A percentile compares a stretch with the other conserved stretches of the same genome.
These are phyloP conservation scores for Empis stercorea DNA, from an alignment of 2,888 invertebrate genomes.

Conservation along the genomic window DNA sequence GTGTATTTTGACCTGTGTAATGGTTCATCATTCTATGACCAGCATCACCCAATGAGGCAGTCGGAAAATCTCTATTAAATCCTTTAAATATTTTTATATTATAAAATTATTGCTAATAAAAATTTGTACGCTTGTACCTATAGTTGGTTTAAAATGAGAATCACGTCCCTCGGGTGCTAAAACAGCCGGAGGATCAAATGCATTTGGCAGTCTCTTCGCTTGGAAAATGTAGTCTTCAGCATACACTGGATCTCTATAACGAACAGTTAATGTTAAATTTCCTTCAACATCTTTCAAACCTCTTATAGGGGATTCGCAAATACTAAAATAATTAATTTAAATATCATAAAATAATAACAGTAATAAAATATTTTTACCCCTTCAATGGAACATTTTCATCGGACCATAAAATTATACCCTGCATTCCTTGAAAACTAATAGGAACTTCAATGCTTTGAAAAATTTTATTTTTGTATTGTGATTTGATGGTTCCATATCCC, in stretches of 20 bases:
- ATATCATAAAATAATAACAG: constrained; percentile 4
- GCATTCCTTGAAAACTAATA: constrained; percentile 65
- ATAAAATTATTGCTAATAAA: neutral
- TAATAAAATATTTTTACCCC: constrained; percentile 39
- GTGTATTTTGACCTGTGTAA: constrained; percentile 25
- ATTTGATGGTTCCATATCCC: constrained; percentile 55
- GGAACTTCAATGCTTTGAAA: constrained; percentile 42
- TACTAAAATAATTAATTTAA: constrained; percentile 23
- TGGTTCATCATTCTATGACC: constrained; percentile 66
- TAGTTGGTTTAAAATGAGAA: constrained; percentile 61
- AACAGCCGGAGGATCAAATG: constrained; percentile 57
- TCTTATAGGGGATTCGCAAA: constrained; percentile 55
- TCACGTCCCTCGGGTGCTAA: constrained; percentile 65
- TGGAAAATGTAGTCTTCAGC: constrained; percentile 61
- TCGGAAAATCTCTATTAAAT: constrained; percentile 50
- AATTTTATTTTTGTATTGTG: constrained; percentile 49
- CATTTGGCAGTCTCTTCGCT: constrained; percentile 53
- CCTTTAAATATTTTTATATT: constrained; percentile 27
- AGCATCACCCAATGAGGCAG: constrained; percentile 50
- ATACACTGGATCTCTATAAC: constrained; percentile 70
- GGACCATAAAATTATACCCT: constrained; percentile 64
- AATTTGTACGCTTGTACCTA: constrained; percentile 44
- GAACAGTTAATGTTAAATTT: constrained; percentile 50
- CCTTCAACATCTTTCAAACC: constrained; percentile 49
- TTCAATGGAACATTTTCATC: constrained; percentile 53